A percentile compares a stretch with the other conserved stretches of the same genome.
phyloP scores from a whole-genome alignment of 2,113 vertebrate genomes.

The Mus musculus region GRCm39 chr2:27732501-27733000 shows the following conservation, averaged over 20 bases:
- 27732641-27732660: neutral
- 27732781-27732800: neutral
- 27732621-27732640: accelerated
- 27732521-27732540: accelerated
- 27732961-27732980: constrained; percentile 69
- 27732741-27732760: accelerated
- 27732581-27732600: neutral
- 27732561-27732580: accelerated
- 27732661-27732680: accelerated
- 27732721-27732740: accelerated
- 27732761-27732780: accelerated
- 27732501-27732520: accelerated
- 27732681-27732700: accelerated
- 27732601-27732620: accelerated
- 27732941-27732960: neutral
- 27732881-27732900: neutral
- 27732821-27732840: accelerated
- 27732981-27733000: constrained; percentile 41
- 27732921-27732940: neutral
- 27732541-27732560: accelerated
- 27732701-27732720: neutral
- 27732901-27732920: accelerated
- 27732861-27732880: accelerated
- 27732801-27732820: neutral
- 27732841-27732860: neutral